These are phyloP conservation scores for Monopis laevigella DNA, from an alignment of 2,888 invertebrate species.

Conservation along the genomic window DNA sequence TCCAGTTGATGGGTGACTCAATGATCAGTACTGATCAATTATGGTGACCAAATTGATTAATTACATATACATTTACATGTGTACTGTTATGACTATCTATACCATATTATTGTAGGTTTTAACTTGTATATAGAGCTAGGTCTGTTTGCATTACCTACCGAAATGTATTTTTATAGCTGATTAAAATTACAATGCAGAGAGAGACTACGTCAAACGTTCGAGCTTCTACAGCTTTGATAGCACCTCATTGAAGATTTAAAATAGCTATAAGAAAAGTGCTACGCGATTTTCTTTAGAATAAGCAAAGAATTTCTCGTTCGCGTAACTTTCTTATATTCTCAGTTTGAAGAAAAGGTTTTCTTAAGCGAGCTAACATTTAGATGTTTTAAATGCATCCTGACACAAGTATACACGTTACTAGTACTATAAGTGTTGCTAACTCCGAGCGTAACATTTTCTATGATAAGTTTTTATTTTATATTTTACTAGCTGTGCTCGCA, in stretches of 20 bases:
- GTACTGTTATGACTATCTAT: too few species aligned
- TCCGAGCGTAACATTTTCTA: too few species aligned
- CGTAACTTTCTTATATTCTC: not conserved
- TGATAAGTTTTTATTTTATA: not conserved
- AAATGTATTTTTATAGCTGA: not conserved
- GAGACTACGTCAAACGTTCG: not conserved
- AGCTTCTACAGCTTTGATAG: not conserved
- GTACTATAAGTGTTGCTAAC: too few species aligned
- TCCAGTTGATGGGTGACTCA: too few species aligned
- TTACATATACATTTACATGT: too few species aligned
- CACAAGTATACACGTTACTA: not conserved
- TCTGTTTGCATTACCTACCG: not conserved
- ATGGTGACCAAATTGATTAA: too few species aligned
- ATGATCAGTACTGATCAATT: too few species aligned
- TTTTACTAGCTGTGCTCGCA: not conserved
- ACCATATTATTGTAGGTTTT: too few species aligned
- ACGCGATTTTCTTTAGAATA: too few species aligned
- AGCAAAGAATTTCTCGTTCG: not conserved
- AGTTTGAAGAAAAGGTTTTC: not conserved
- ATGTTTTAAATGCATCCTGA: not conserved
- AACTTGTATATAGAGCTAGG: not conserved
- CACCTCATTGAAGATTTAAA: conserved; percentile 2
- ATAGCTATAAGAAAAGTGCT: conserved; percentile 4
- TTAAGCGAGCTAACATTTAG: conserved; percentile 1
- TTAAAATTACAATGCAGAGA: not conserved